A percentile compares a stretch with the other conserved stretches of the same genome.
Evolutionary conservation across 2,888 invertebrate genomes (phyloP).

Genomic region (Ceramica pisi): DNA sequence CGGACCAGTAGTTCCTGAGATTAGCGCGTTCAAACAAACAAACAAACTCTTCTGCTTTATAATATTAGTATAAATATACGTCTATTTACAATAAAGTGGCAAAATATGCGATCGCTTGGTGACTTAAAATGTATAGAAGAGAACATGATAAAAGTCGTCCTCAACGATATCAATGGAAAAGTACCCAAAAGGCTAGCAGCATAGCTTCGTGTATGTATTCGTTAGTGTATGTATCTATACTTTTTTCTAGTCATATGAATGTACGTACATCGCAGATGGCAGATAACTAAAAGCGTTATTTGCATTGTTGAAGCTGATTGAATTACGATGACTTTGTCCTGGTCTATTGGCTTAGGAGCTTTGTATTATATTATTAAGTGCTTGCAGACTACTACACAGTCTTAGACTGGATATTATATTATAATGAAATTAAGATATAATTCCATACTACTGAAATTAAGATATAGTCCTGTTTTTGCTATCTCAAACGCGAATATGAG

Average conservation of each 20-base stretch:
- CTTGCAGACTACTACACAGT: not conserved
- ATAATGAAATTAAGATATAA: not conserved
- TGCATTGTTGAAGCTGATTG: slow-evolving; percentile 37
- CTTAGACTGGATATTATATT: not conserved
- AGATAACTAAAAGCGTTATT: slow-evolving; percentile 22
- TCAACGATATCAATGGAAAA: not conserved
- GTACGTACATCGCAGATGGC: not conserved
- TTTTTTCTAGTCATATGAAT: not conserved
- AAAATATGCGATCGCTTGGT: no score
- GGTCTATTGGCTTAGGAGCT: slow-evolving; percentile 19
- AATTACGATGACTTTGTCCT: slow-evolving; percentile 37
- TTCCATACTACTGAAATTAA: not conserved
- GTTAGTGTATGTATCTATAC: no score
- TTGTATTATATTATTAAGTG: slow-evolving; percentile 4
- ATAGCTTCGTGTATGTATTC: not conserved
- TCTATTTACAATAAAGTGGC: no score
- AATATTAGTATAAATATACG: no score
- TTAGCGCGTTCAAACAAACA: no score
- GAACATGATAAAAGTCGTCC: not conserved
- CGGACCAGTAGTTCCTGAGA: no score
- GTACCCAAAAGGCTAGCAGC: not conserved
- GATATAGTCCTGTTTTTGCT: not conserved
- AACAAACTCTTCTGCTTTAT: no score
- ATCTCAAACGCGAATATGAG: not conserved
- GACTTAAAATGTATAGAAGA: no score